Evolutionary conservation across 2,888 invertebrate species (phyloP), one percentile per base, ranked within the genome.

Genomic region (Epistrophe grossulariae): DNA sequence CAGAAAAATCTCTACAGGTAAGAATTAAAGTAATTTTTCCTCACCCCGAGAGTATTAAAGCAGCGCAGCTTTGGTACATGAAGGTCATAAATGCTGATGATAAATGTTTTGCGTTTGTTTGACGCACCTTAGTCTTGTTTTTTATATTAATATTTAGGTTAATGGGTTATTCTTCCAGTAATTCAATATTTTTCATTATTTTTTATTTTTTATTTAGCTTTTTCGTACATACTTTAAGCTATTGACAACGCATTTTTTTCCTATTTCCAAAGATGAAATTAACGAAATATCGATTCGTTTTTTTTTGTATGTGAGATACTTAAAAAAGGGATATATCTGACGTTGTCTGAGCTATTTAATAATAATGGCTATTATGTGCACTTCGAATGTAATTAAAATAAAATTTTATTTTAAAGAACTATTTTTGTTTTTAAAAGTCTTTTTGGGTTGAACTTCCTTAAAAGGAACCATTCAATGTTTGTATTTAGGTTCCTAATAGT

Each of bases 1-100:
- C 24, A 60, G 7, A 31, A 19, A 52, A 60, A 70, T 50, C 28
- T 70, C 19, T n/a, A 40, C 70, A 78, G 70, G 70, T 78, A 78
- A 78, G 13, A 50, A 78, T 40, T 50, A 50, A 70, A 17, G 35
- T n/a, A 13, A 24, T 8, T n/a, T 35, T 4, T 2, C 19, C 5
- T 50, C 9, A 7, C 38, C 17, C 45, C 19, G 45, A n/a, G n/a
- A n/a, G 10, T 55, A 13, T 17, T 35, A 57, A 50, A 50, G 24
- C 40, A 70, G 28, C 57, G 24, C 38, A 77, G 48, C 68, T 59
- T 68, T 13, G 38, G 13, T 24, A 31, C 10, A 35, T 52, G 50
- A 78, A 78, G 70, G 70, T 78, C 78, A 78, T 50, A 28, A 19
- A 17, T 60, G 15, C n/a, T 68, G 35, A 11, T 52, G 60, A 40